Percentiles rank a stretch among this genome's conserved stretches.
phyloP scores from a whole-genome alignment of 2,888 invertebrate genomes.

The Tyria jacobaeae region DNA sequence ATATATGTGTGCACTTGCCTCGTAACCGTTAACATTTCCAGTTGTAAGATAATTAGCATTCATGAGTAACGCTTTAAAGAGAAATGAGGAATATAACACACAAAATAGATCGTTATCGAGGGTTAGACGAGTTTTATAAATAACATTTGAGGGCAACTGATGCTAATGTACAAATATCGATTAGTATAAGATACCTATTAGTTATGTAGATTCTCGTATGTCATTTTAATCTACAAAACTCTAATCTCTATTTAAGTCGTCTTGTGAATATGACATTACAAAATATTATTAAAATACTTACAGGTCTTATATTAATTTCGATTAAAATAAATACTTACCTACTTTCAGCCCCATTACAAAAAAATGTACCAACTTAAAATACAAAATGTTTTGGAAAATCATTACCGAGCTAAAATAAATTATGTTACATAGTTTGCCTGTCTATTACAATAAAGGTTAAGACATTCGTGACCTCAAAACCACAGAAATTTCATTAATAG shows the following conservation, averaged over 20 bases:
- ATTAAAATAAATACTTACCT: too few species aligned
- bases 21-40: constrained; percentile 41
- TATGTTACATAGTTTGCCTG: not conserved
- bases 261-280: too few species aligned
- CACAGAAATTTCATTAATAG: not conserved
- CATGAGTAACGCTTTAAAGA: constrained; percentile 33
- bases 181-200: too few species aligned
- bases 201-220: too few species aligned
- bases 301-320: too few species aligned
- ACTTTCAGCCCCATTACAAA: too few species aligned
- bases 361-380: too few species aligned
- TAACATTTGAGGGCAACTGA: not conserved
- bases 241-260: too few species aligned
- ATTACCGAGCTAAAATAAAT: not conserved
- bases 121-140: not conserved
- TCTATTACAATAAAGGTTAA: not conserved
- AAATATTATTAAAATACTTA: too few species aligned
- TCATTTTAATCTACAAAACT: too few species aligned
- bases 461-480: not conserved
- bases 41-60: constrained; percentile 33
- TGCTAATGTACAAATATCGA: too few species aligned
- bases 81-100: constrained; percentile 13
- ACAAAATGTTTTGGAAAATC: not conserved
- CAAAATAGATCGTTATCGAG: not conserved
- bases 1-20: constrained; percentile 1